Base-by-base conservation (phyloP, 2,113 vertebrate species). In the Silurus glanis region DNA sequence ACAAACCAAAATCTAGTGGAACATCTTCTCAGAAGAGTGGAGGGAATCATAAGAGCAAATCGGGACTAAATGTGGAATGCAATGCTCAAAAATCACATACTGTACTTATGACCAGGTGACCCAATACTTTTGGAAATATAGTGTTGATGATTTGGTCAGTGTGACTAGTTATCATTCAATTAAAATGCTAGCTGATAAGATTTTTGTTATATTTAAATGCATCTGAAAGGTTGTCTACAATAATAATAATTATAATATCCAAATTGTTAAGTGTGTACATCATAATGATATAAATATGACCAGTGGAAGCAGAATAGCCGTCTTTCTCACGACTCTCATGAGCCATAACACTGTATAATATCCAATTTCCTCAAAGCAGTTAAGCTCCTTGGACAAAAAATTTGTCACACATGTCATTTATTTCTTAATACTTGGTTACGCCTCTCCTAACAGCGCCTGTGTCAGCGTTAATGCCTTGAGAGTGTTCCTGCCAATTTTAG, bases 391-490 rank as follows among this genome's bases (percentile, higher is more conserved):
- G 71, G 45, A 19, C 45, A 69, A 74, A 72, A 74, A 21, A 74
- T 74, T 49, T 21, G 45, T 74, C 72, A 72, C 69, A 74, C 12
- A 21, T 51, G 21, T 75, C 72, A 75, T 75, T 75, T 75, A 45
- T 51, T 75, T 75, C 47, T 51, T 51, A 51, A 51, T 51, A 75
- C 47, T 51, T 75, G 19, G 47, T 75, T 75, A 51, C 47, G 21
- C 74, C 12, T 78, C 51, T 55, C 23, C 74, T 78, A 78, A 53
- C 49, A 55, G 51, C 51, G 1, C 23, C 12, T n/a, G 49, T 78
- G 47, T 6, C 51, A 55, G 51, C 51, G 14, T 78, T 49, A 23
- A 10, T 23, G 49, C 55, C 49, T 25, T 55, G 21, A 8, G 74
- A 53, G 23, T 25, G 74, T 14, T 55, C 74, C 74, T 25, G 74